A percentile compares a stretch with the other conserved stretches of the same genome.
Conservation (phyloP, 2,797 vertebrate genomes). For the Rhabdophis nuchalis region DNA sequence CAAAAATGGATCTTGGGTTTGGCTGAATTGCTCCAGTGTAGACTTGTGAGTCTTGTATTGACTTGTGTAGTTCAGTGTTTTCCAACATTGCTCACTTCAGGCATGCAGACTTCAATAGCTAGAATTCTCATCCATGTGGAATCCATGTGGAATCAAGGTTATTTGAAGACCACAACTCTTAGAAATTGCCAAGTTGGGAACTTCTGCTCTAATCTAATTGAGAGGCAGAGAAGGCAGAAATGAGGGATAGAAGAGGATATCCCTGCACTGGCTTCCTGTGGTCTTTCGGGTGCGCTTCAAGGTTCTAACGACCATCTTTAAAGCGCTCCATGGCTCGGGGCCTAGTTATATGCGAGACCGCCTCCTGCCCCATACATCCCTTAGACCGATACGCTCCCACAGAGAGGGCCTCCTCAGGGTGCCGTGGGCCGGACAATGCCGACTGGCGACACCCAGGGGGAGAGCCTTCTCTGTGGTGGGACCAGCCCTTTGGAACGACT, state of each 20-base stretch:
- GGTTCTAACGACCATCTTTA: no score
- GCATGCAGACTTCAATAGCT: neutral
- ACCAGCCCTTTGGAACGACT: no score
- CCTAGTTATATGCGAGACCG: no score
- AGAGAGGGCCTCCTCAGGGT: no score
- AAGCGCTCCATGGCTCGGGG: no score
- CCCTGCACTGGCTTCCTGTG: no score
- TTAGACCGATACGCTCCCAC: no score
- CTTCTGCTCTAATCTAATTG: neutral
- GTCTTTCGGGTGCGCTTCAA: no score
- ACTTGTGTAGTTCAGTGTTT: neutral
- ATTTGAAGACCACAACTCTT: neutral
- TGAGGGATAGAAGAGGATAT: neutral
- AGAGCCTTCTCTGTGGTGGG: no score
- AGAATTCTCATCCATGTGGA: neutral
- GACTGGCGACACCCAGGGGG: no score
- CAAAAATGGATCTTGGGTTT: neutral
- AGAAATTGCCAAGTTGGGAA: neutral
- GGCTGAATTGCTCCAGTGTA: neutral
- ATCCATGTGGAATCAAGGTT: neutral
- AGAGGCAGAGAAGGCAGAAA: neutral
- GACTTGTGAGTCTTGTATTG: neutral
- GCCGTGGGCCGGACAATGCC: no score
- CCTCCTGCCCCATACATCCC: no score
- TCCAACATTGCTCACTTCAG: neutral